These are phyloP conservation scores for Tetranychus truncatus DNA, from an alignment of 2,888 invertebrate species.

Conservation along the genomic window DNA sequence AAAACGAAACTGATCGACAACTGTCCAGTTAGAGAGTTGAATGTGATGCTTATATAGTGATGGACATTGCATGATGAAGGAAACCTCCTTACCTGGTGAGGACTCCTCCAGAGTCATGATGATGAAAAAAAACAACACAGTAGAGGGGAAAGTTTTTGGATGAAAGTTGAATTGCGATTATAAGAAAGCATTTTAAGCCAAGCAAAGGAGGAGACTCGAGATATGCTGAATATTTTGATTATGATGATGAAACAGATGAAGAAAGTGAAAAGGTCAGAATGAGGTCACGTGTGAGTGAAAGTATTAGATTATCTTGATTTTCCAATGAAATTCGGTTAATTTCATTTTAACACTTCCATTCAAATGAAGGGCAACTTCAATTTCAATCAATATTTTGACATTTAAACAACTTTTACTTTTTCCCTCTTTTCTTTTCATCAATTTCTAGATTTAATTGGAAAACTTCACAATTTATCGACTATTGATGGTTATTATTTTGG, in stretches of 20 bases:
- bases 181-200: too few species aligned
- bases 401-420: too few species aligned
- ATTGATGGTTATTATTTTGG: too few species aligned
- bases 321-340: neutral
- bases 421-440: too few species aligned
- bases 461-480: too few species aligned
- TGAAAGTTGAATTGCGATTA: neutral
- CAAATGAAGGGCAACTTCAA: neutral
- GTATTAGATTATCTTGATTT: neutral
- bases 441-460: too few species aligned
- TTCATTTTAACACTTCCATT: neutral
- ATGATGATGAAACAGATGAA: neutral
- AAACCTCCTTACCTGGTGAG: neutral
- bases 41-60: neutral
- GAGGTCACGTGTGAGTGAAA: neutral
- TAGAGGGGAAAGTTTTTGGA: neutral
- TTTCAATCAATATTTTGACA: neutral
- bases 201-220: too few species aligned
- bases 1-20: too few species aligned
- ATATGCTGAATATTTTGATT: neutral
- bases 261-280: neutral
- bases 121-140: neutral
- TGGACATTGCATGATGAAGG: neutral
- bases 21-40: too few species aligned
- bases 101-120: neutral